Base-by-base conservation (phyloP, 2,888 invertebrate species). In the Coelopa pilipes region DNA sequence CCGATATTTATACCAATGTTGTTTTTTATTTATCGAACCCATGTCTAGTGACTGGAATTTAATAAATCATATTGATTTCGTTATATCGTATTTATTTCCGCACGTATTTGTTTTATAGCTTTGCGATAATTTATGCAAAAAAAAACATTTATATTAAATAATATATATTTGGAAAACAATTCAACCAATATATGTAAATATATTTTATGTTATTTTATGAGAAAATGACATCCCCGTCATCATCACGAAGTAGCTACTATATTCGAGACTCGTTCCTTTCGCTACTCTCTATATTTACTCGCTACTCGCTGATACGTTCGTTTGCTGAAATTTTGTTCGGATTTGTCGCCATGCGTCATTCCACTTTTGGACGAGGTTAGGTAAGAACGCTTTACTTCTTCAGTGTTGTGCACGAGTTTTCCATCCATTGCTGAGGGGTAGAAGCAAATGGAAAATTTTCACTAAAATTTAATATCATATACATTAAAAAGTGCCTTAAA, bases 351-450 rank as follows among this genome's bases (percentile, higher is more conserved):
- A 78, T 82, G 79, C 80, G 81, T 82, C 81, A 82, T 82, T 82
- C 81, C 81, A 81, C 81, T 79, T 86, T 85, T 84, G 84, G 85
- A 84, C 85, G 83, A 86, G 84, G 85, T 86, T 86, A 86, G 86
- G 86, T 86, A 86, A 86, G 87, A 84, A 83, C 82, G 76, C 49
- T 75, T 80, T 79, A 79, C 81, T 79, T 79, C 71, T 79, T 59
- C 45, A 74, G 63, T 68, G 50, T 69, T 17, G 66, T 78, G 81
- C 83, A 81, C 81, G 81, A 80, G 83, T 80, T 79, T 80, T 76
- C 66, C 73, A 59, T 74, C 49, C 19, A 47, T 55, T 50, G 59
- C 66, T 46, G 47, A 70, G 72, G 50, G 17, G 50, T 62, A 53
- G 19, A 55, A 45, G 24, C 63, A 46, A 17, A 5, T 49, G 45